Conservation (phyloP, 2,888 invertebrate species). For the Apoda limacodes region DNA sequence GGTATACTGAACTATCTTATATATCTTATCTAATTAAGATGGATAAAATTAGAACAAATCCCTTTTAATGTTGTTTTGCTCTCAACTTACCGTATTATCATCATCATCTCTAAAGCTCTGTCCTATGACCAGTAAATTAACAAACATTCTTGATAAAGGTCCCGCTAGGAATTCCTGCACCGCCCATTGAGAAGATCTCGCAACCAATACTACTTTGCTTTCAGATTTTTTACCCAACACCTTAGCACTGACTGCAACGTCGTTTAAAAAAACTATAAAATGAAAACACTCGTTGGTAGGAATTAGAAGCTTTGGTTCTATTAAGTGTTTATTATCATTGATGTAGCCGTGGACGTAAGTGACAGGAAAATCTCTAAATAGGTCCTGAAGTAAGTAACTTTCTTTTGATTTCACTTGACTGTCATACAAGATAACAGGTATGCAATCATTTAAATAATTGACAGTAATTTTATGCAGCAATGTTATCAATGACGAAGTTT, state of each 20-base stretch:
- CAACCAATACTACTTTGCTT: slow-evolving; percentile 75
- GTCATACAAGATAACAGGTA: slow-evolving; percentile 77
- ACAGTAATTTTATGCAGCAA: slow-evolving; percentile 71
- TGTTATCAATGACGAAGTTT: slow-evolving; percentile 70
- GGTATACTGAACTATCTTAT: background rate
- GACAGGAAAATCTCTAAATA: slow-evolving; percentile 68
- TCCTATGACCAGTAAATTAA: slow-evolving; percentile 77
- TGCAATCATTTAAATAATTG: slow-evolving; percentile 73
- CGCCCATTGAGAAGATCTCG: slow-evolving; percentile 80
- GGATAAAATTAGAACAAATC: too few species aligned
- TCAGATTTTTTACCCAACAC: slow-evolving; percentile 73
- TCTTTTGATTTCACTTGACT: slow-evolving; percentile 65
- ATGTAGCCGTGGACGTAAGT: slow-evolving; percentile 74
- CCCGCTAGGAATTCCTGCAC: slow-evolving; percentile 77
- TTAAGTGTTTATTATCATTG: slow-evolving; percentile 51
- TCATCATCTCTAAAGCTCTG: slow-evolving; percentile 71
- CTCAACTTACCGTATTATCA: slow-evolving; percentile 36
- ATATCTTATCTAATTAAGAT: background rate
- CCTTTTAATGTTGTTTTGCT: too few species aligned
- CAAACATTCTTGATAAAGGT: slow-evolving; percentile 72
- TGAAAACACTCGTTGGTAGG: slow-evolving; percentile 67
- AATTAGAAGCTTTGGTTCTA: slow-evolving; percentile 51
- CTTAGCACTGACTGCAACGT: slow-evolving; percentile 69
- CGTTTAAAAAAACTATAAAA: slow-evolving; percentile 75
- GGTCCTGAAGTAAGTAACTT: slow-evolving; percentile 65